A percentile compares a stretch with the other conserved stretches of the same genome.
Evolutionary conservation across 1,140 invertebrate genomes (phyloP).

Genomic region (Cotesia vestalis): DNA sequence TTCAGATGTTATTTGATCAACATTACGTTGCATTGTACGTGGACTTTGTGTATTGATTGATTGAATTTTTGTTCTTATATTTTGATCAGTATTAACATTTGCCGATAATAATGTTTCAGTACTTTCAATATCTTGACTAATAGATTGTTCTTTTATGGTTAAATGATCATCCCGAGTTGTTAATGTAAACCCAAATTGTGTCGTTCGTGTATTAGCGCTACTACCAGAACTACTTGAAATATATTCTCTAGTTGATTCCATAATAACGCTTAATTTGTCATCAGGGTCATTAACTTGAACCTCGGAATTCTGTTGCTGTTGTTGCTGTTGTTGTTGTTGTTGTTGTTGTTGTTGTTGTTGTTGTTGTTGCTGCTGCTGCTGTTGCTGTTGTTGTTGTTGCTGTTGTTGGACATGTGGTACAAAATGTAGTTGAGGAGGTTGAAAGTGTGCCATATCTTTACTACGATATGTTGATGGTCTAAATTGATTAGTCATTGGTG

Average conservation of each 20-base stretch:
- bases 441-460: constrained; percentile 46
- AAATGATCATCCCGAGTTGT: constrained; percentile 51
- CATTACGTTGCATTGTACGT: constrained; percentile 62
- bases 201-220: constrained; percentile 47
- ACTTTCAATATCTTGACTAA: constrained; percentile 38
- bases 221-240: constrained; percentile 57
- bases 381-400: constrained; percentile 28
- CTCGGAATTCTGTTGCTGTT: constrained; percentile 15
- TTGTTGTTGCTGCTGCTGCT: constrained; percentile 26
- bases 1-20: constrained; percentile 63
- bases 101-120: constrained; percentile 36
- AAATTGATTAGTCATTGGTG: constrained; percentile 58
- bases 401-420: constrained; percentile 14
- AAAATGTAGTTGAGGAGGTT: constrained; percentile 41
- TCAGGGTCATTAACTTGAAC: constrained; percentile 39
- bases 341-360: constrained; percentile 15
- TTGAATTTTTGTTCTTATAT: constrained; percentile 60
- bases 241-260: constrained; percentile 60
- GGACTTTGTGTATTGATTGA: constrained; percentile 63
- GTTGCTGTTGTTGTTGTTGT: constrained; percentile 26
- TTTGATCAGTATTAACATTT: constrained; percentile 56
- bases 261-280: constrained; percentile 59
- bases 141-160: constrained; percentile 53
- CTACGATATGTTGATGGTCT: constrained; percentile 46
- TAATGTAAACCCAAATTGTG: constrained; percentile 51